Conservation (phyloP, 2,797 vertebrate genomes). For the Leuciscus waleckii region DNA sequence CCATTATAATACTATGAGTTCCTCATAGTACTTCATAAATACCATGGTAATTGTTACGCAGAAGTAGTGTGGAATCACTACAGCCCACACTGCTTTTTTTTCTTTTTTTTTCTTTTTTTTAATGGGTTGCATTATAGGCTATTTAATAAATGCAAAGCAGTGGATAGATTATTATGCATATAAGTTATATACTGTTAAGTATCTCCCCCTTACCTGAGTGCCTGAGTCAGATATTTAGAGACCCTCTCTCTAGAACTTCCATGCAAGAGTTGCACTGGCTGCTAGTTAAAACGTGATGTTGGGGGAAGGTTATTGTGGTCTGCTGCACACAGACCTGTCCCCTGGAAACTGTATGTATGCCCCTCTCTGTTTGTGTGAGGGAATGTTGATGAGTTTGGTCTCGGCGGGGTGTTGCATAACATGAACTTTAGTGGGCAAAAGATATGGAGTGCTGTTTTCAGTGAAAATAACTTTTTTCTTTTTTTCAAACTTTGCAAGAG, state of each 20-base stretch:
- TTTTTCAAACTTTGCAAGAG: not conserved
- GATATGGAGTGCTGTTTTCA: slow-evolving; percentile 27
- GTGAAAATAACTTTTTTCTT: slow-evolving; percentile 11
- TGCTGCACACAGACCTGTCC: slow-evolving; percentile 27
- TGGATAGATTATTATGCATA: not conserved
- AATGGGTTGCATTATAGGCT: not conserved
- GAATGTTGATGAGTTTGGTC: slow-evolving; percentile 12
- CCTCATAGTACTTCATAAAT: not conserved
- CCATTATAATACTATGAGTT: not conserved
- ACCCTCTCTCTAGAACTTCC: slow-evolving; percentile 1
- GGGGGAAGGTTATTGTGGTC: slow-evolving; percentile 25
- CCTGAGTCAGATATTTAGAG: slow-evolving; percentile 20
- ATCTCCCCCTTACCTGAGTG: slow-evolving; percentile 20
- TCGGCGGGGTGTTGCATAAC: slow-evolving; percentile 43
- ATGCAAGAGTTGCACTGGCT: slow-evolving; percentile 9
- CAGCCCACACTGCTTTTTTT: too few species aligned
- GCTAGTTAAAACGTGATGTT: slow-evolving; percentile 32
- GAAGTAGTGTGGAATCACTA: not conserved
- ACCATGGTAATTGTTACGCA: not conserved
- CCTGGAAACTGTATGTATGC: slow-evolving; percentile 21
- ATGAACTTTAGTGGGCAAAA: slow-evolving; percentile 39
- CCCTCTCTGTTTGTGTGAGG: slow-evolving; percentile 17
- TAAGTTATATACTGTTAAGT: not conserved
- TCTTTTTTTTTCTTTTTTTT: not conserved
- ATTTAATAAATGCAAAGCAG: not conserved